Conservation (phyloP, 2,113 vertebrate genomes). For the Istiophorus platypterus region DNA sequence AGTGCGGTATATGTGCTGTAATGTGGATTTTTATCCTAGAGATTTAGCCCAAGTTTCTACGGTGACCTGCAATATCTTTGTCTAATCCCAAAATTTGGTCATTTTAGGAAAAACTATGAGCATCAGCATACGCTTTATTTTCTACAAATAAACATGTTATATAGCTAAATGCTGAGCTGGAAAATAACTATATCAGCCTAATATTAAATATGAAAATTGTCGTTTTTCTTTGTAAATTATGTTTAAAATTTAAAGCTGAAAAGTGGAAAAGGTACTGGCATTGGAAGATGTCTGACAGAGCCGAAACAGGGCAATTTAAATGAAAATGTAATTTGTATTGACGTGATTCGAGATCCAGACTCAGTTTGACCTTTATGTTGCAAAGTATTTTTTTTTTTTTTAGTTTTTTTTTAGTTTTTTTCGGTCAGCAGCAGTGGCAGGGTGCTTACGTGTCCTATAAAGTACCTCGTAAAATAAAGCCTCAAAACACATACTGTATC, state of each 20-base stretch:
- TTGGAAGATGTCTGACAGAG: background rate
- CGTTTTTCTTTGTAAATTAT: background rate
- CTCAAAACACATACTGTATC: conserved; percentile 69
- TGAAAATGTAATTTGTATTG: background rate
- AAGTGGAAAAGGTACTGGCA: background rate
- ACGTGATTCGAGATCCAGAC: conserved; percentile 8
- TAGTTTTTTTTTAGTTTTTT: conserved; percentile 41
- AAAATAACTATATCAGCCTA: background rate
- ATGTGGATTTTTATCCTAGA: background rate
- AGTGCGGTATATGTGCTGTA: background rate
- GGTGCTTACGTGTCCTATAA: conserved; percentile 80
- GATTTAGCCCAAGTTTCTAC: background rate
- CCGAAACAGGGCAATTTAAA: background rate
- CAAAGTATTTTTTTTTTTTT: conserved; percentile 13
- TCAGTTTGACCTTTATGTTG: conserved; percentile 12
- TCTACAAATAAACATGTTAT: background rate
- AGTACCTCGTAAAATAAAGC: conserved; percentile 77
- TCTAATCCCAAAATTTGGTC: background rate
- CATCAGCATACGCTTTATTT: background rate
- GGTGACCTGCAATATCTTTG: background rate
- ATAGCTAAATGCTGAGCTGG: background rate
- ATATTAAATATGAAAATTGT: background rate
- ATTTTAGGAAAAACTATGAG: background rate
- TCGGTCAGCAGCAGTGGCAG: conserved; percentile 64
- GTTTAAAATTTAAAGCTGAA: background rate